A percentile compares a stretch with the other conserved stretches of the same genome.
phyloP scores from a whole-genome alignment of 1,140 invertebrate genomes.

The Trinorchestia longiramus region DNA sequence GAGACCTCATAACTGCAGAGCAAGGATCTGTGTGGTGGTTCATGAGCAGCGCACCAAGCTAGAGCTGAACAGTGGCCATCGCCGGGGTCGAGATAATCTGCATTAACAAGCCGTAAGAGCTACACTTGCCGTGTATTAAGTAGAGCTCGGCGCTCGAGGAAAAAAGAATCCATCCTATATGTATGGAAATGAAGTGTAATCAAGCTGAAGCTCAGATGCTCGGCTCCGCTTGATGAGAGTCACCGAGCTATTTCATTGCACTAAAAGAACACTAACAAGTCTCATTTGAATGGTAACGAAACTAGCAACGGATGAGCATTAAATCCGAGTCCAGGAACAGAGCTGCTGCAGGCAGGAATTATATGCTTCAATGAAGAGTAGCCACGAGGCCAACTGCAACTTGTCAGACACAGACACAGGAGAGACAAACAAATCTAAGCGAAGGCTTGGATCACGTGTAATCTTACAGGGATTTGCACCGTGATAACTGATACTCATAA shows the following conservation, averaged over 20 bases:
- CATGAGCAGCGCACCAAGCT: slow-evolving; percentile 6
- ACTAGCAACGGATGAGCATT: slow-evolving; percentile 30
- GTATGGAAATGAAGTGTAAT: slow-evolving; percentile 53
- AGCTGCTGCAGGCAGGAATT: not conserved
- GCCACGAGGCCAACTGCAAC: not conserved
- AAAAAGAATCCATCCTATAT: slow-evolving; percentile 54
- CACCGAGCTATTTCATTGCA: slow-evolving; percentile 49
- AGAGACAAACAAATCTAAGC: not conserved
- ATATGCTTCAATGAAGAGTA: not conserved
- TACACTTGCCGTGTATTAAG: slow-evolving; percentile 51
- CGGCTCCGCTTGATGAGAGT: slow-evolving; percentile 28
- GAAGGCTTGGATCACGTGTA: not conserved
- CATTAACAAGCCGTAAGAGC: slow-evolving; percentile 52
- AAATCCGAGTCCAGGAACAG: not conserved
- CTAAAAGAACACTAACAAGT: slow-evolving; percentile 53
- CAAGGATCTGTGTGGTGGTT: not conserved
- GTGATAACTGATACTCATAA: not conserved
- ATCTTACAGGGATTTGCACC: not conserved
- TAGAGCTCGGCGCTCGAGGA: slow-evolving; percentile 34
- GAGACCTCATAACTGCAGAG: slow-evolving; percentile 9
- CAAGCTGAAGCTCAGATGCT: slow-evolving; percentile 51
- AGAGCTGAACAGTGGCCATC: not conserved
- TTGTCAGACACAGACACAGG: not conserved
- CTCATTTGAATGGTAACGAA: slow-evolving; percentile 55
- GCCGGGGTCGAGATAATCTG: slow-evolving; percentile 42